Percentiles rank a stretch among this genome's conserved stretches.
Evolutionary conservation across 2,113 vertebrate genomes (phyloP).

Genomic region (Xiphorhynchus elegans): DNA sequence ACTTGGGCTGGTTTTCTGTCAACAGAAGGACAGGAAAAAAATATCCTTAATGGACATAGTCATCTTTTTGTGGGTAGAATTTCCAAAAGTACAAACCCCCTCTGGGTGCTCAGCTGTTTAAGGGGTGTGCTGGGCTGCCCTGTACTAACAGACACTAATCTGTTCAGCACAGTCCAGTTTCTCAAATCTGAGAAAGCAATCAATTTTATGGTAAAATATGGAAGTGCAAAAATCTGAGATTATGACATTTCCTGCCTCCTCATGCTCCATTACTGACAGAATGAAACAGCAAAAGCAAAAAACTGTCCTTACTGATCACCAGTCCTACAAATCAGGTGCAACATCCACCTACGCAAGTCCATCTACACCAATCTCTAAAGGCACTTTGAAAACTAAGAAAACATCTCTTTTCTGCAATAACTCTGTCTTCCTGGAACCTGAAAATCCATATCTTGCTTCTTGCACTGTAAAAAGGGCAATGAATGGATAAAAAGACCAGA

Average conservation of each 20-base stretch:
- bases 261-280: background rate
- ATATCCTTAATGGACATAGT: background rate
- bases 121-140: background rate
- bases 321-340: background rate
- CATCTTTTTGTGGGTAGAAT: background rate
- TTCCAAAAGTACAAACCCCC: background rate
- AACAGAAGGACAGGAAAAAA: background rate
- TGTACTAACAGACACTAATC: background rate
- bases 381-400: background rate
- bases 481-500: background rate
- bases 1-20: background rate
- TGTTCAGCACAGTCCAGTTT: background rate
- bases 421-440: background rate
- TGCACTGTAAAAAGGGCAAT: background rate
- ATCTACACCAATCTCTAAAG: background rate
- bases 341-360: background rate
- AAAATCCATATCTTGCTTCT: background rate
- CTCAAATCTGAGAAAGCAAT: background rate
- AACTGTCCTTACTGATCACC: background rate
- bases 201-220: slow-evolving; percentile 7
- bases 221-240: background rate
- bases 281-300: background rate
- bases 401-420: background rate
- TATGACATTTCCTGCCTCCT: background rate
- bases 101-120: background rate